phyloP scores from a whole-genome alignment of 2,888 invertebrate genomes.

The Thysanoteuthis rhombus region DNA sequence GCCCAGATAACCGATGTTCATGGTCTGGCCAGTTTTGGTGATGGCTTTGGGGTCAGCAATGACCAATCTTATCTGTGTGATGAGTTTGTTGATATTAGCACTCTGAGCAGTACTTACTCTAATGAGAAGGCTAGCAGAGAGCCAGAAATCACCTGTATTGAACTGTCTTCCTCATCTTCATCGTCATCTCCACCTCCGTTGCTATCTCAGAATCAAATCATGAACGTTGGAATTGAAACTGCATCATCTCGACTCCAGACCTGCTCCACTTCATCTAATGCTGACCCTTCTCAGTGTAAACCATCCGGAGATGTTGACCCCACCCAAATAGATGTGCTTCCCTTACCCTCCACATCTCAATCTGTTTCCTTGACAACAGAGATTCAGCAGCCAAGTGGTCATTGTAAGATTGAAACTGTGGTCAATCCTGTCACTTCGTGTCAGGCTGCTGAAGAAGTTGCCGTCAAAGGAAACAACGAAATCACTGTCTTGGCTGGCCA shows the following conservation, averaged over 20 bases:
- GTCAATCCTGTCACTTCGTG: not conserved
- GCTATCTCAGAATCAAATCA: not conserved
- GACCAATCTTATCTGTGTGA: not conserved
- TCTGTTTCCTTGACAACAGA: not conserved
- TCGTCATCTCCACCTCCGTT: not conserved
- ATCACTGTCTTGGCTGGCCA: not conserved
- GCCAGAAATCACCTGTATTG: conserved; percentile 21
- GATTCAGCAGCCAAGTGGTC: conserved; percentile 12
- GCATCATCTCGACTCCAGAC: not conserved
- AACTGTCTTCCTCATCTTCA: not conserved
- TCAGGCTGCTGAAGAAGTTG: conserved; percentile 15
- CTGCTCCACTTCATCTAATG: not conserved
- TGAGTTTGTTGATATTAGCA: conserved; percentile 24
- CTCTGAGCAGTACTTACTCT: not conserved
- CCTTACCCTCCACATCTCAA: not conserved
- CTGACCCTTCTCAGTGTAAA: conserved; percentile 12
- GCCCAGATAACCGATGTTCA: conserved; percentile 1
- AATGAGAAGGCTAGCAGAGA: not conserved
- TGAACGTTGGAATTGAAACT: not conserved
- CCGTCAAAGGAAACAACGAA: not conserved
- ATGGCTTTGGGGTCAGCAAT: not conserved
- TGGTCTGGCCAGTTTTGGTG: not conserved
- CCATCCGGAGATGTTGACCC: not conserved
- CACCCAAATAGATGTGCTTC: not conserved
- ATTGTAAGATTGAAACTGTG: not conserved